Evolutionary conservation across 92 coral and sea anemone genomes (phyloP).

Genomic region (Anthopleura xanthogrammica): DNA sequence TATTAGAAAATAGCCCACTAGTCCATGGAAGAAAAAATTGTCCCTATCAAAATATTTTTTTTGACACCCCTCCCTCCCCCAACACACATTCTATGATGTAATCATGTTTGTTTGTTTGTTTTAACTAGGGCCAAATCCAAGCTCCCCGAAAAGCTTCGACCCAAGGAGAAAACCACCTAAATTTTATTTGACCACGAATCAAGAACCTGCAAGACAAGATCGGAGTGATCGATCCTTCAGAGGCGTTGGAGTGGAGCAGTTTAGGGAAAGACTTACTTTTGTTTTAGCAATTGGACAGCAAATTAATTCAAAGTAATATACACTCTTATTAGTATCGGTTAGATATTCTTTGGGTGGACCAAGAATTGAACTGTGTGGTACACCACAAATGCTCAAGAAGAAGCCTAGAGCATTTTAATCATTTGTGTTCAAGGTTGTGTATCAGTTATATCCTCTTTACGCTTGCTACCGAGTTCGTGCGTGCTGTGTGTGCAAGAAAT

Average conservation of each 20-base stretch:
- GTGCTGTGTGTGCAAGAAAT: neutral
- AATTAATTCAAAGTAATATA: constrained; percentile 3
- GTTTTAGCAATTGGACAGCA: constrained; percentile 22
- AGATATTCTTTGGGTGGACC: constrained; percentile 11
- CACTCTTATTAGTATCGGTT: constrained; percentile 10
- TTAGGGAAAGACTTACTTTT: constrained; percentile 16
- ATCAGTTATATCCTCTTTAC: neutral
- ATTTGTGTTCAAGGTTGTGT: constrained; percentile 4
- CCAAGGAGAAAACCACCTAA: constrained; percentile 84
- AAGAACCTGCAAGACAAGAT: constrained; percentile 6
- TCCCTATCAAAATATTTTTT: too few relatives aligned
- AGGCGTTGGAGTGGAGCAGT: constrained; percentile 2
- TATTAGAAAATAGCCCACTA: too few relatives aligned
- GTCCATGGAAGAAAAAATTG: too few relatives aligned
- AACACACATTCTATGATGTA: too few relatives aligned
- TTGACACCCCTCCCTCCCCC: too few relatives aligned
- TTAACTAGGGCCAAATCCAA: constrained; percentile 78
- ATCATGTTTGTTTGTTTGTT: too few relatives aligned
- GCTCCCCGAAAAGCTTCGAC: constrained; percentile 82
- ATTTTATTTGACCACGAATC: constrained; percentile 7
- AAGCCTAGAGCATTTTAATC: constrained; percentile 13
- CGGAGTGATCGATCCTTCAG: constrained; percentile 3
- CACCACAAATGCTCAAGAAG: neutral
- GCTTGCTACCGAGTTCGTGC: neutral
- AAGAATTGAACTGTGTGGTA: constrained; percentile 6